phyloP scores from a whole-genome alignment of 2,113 vertebrate genomes.

The Catagonus wagneri region DNA sequence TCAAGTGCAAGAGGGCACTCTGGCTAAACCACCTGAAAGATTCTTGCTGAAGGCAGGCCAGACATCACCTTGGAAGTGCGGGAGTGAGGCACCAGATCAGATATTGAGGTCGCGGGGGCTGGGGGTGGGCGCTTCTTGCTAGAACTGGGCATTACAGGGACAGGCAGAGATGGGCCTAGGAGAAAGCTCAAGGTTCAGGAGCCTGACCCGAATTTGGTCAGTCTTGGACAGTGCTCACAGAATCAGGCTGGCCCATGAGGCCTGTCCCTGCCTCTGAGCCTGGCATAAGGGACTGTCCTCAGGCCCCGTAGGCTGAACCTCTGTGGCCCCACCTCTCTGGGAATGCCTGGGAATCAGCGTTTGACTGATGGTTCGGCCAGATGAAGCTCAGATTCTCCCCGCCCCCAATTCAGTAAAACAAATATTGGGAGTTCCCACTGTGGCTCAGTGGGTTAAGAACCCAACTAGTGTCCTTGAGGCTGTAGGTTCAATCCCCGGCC shows the following conservation, averaged over 20 bases:
- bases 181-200: neutral
- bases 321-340: neutral
- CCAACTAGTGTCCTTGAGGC: too few relatives aligned
- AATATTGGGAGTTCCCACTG: neutral
- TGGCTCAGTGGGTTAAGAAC: too few relatives aligned
- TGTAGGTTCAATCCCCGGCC: too few relatives aligned
- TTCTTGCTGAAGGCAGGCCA: neutral
- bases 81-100: neutral
- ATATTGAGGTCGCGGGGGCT: too few relatives aligned
- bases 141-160: neutral
- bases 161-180: neutral
- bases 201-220: neutral
- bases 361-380: neutral
- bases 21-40: neutral
- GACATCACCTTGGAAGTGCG: neutral
- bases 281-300: neutral
- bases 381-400: neutral
- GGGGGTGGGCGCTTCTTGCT: neutral
- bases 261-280: neutral
- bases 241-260: neutral
- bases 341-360: neutral
- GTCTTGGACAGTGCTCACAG: neutral
- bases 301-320: neutral
- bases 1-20: neutral
- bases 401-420: neutral